Percentiles rank a stretch among this genome's conserved stretches.
These are phyloP conservation scores for Octomys mimax DNA, from an alignment of 2,797 vertebrate genomes.

Conservation along the genomic window DNA sequence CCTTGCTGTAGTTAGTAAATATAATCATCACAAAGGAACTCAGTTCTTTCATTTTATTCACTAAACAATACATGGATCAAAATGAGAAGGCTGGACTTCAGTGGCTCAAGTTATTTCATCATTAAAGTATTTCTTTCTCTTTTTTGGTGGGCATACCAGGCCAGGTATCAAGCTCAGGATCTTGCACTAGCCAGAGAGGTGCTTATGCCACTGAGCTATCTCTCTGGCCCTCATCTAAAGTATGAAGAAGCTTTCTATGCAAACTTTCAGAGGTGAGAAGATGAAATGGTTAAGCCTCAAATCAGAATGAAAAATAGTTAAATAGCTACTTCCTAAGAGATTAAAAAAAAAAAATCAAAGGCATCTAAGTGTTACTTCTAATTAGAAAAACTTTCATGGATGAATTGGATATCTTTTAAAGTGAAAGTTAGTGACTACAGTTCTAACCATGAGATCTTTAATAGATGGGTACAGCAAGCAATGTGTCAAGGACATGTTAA, in stretches of 20 bases:
- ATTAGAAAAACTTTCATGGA: conserved; percentile 20
- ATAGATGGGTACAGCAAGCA: background rate
- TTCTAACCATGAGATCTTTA: conserved; percentile 33
- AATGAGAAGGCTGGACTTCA: conserved; percentile 31
- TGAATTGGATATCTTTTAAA: conserved; percentile 33
- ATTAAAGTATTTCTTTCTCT: background rate
- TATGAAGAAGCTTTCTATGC: background rate
- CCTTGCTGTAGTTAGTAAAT: conserved; percentile 16
- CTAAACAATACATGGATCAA: background rate
- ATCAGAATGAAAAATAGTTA: conserved; percentile 31
- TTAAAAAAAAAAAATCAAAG: conserved; percentile 52
- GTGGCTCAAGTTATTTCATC: conserved; percentile 6
- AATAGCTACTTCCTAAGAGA: conserved; percentile 13
- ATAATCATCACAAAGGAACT: background rate
- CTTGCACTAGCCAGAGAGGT: too few relatives aligned
- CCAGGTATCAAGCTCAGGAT: too few relatives aligned
- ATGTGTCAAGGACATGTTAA: conserved; percentile 59
- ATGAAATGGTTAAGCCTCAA: conserved; percentile 37
- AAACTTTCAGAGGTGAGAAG: background rate
- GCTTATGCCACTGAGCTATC: too few relatives aligned
- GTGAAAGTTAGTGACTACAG: background rate
- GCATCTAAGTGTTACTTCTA: conserved; percentile 16
- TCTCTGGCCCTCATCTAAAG: too few relatives aligned
- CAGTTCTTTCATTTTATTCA: conserved; percentile 14
- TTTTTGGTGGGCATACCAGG: too few relatives aligned